These are phyloP conservation scores for Karalla daura DNA, from an alignment of 2,797 vertebrate species.

Conservation along the genomic window DNA sequence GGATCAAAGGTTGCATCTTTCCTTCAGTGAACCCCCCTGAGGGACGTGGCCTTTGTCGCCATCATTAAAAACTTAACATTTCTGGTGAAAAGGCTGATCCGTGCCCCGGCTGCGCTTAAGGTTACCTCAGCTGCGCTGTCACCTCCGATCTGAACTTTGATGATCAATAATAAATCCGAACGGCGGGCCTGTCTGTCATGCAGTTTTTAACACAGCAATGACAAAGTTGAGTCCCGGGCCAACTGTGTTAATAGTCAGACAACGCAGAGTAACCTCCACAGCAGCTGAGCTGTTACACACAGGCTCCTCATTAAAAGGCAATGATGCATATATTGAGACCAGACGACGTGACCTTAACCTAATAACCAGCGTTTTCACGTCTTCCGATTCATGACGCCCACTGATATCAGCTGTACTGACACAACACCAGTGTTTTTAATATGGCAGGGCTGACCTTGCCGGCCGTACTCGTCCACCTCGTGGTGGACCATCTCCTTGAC, in stretches of 20 bases:
- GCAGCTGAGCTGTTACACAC: constrained; percentile 24
- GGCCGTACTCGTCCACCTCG: constrained; percentile 93
- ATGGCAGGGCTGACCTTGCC: constrained; percentile 84
- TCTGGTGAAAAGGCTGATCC: not conserved
- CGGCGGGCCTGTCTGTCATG: constrained; percentile 26
- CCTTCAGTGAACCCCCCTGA: not conserved
- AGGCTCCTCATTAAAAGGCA: constrained; percentile 55
- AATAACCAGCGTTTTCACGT: constrained; percentile 41
- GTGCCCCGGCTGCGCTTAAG: not conserved
- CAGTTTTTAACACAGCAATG: constrained; percentile 37
- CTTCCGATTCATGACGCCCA: constrained; percentile 2
- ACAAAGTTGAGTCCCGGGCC: constrained; percentile 27
- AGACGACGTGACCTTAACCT: constrained; percentile 32
- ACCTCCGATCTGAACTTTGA: constrained; percentile 23
- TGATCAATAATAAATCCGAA: constrained; percentile 46
- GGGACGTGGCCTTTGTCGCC: not conserved
- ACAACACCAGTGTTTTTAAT: not conserved
- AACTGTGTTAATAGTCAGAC: constrained; percentile 31
- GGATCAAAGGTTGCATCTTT: not conserved
- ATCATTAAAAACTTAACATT: not conserved
- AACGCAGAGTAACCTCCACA: constrained; percentile 37
- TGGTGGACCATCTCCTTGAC: constrained; percentile 97
- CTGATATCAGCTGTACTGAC: not conserved
- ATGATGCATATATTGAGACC: constrained; percentile 31
- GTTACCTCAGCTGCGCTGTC: not conserved